Evolutionary conservation across 2,888 invertebrate genomes (phyloP).

Genomic region (Kuschelorhynchus macadamiae): DNA sequence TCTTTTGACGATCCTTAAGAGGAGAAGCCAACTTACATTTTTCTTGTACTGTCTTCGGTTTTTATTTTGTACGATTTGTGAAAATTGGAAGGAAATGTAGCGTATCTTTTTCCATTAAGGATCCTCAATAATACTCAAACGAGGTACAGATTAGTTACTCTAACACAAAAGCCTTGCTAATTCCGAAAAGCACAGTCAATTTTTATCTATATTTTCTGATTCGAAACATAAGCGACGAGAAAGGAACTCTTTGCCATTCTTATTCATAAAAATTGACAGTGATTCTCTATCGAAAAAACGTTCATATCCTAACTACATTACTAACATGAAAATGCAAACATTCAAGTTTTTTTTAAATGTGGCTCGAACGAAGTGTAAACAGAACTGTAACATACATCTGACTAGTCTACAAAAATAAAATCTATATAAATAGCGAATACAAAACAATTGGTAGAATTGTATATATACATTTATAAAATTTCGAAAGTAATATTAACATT

Average conservation of each 20-base stretch:
- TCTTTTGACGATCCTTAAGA: constrained; percentile 28
- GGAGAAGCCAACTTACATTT: constrained; percentile 16
- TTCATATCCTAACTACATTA: constrained; percentile 48
- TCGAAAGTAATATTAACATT: constrained; percentile 31
- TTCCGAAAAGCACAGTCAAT: constrained; percentile 49
- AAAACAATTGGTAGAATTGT: constrained; percentile 40
- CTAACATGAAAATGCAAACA: constrained; percentile 50
- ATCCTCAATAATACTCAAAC: constrained; percentile 39
- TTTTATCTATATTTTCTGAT: constrained; percentile 32
- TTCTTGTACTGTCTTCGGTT: constrained; percentile 34
- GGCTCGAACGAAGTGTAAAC: constrained; percentile 13
- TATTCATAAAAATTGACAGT: constrained; percentile 49
- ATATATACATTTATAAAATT: constrained; percentile 40
- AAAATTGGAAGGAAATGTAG: constrained; percentile 24
- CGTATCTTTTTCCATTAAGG: constrained; percentile 9
- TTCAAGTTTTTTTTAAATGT: constrained; percentile 42
- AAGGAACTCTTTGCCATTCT: neutral
- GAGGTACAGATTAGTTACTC: constrained; percentile 54
- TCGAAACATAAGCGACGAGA: constrained; percentile 8
- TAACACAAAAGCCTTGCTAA: constrained; percentile 54
- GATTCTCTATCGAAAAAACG: constrained; percentile 40
- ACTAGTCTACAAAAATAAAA: constrained; percentile 48
- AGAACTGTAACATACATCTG: constrained; percentile 27
- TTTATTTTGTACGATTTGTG: constrained; percentile 30
- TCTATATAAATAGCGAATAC: constrained; percentile 34